Evolutionary conservation across 2,888 invertebrate species (phyloP), one percentile per base, ranked within the genome.

Genomic region (Pammene aurita): DNA sequence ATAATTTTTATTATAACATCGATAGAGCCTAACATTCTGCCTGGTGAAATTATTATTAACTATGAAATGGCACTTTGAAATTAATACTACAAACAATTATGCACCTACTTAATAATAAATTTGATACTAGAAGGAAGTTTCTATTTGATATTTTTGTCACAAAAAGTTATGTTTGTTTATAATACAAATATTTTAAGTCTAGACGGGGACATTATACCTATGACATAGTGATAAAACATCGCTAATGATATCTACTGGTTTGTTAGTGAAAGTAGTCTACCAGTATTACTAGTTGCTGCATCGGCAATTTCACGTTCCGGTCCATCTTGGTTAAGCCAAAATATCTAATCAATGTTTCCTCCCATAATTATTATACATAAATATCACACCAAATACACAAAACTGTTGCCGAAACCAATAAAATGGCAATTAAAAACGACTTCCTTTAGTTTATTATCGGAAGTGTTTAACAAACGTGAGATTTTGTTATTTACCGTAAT

Each of bases 391-490:
- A 55, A 13, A 55, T 38, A 44, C 44, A 41, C 34, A 63, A 63
- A 68, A 55, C 52, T 48, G 54, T 55, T 34, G 58, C 54, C 54
- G 74, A 71, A 62, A 35, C 67, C 64, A 71, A 74, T 75, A 72
- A 74, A 74, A 72, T 50, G 71, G 72, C 67, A 70, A 74, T 75
- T 72, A 73, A 73, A 70, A 54, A 46, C 67, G 41, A 70, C 72
- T 74, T 76, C 75, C 74, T 74, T 69, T 70, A 71, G 71, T 73
- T 75, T 75, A 72, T 70, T 71, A 75, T 78, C 82, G 82, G 83
- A 84, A 80, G 79, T 74, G 71, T 72, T 77, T 75, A 72, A 82
- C 74, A 76, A 76, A 83, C 78, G 84, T 83, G 82, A 78, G 81
- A 82, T 77, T 75, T 79, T 76, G 70, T 66, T 71, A 64, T 74